phyloP scores from a whole-genome alignment of 2,888 invertebrate genomes.

The Peribatodes rhomboidaria region DNA sequence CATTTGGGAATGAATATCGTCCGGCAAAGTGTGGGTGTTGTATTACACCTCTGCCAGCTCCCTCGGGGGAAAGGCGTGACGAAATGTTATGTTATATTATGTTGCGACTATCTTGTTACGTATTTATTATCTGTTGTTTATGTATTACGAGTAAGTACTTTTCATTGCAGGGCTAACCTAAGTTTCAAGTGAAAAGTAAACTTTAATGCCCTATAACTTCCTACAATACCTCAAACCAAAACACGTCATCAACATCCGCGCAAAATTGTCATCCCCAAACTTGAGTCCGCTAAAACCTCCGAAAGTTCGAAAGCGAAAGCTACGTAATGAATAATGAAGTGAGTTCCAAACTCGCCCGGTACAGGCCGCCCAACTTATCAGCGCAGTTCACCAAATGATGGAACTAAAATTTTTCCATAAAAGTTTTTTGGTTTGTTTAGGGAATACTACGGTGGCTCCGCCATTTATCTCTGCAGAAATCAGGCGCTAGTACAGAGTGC shows the following conservation, averaged over 20 bases:
- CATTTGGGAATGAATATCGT: no score
- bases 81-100: no score
- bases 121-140: no score
- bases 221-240: conserved; percentile 30
- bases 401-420: not conserved
- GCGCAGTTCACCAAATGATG: not conserved
- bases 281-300: conserved; percentile 35
- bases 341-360: conserved; percentile 61
- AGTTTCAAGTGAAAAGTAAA: conserved; percentile 8
- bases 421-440: not conserved
- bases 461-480: not conserved
- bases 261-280: conserved; percentile 33
- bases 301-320: conserved; percentile 58
- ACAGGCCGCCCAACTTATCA: not conserved
- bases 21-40: no score
- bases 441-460: not conserved
- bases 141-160: not conserved
- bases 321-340: conserved; percentile 73
- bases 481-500: conserved; percentile 34
- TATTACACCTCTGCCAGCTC: no score
- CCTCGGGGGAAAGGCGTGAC: no score
- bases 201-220: conserved; percentile 8
- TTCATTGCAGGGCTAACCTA: not conserved
- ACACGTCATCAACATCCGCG: conserved; percentile 35
- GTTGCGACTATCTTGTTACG: no score